Base-by-base conservation (phyloP, 2,797 vertebrate species). In the Lacerta bilineata region DNA sequence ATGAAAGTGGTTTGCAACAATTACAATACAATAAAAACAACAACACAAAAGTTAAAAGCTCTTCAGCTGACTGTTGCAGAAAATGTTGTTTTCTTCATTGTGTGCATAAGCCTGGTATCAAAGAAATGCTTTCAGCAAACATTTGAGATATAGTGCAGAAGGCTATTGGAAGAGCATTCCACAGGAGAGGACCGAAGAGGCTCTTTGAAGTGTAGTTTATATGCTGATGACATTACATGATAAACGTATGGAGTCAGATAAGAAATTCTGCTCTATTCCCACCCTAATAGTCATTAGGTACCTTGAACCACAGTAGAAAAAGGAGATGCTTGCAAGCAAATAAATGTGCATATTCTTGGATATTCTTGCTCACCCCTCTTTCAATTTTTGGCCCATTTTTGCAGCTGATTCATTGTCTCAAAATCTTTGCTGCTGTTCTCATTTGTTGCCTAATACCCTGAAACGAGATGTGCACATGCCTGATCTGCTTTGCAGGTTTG, bases 241-340 rank as follows among this genome's bases (percentile, higher is more conserved):
- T n/a, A 55, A 87, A 55, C 7, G 5, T 17, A 74, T 83, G 20
- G 69, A 89, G 10, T 9, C 39, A 86, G 25, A 3, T 66, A 77
- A 84, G 27, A 83, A 36, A 78, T 46, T 69, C 85, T 5, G 2
- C 61, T 15, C 74, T 29, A 29, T 80, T 50, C 82, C 5, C 0
- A 0, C 80, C 83, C 71, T 29, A 18, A 80, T 33, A 78, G 36
- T 80, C 50, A 89, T 71, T 41, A 85, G 55, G 20, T 20, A 92
- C 36, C 27, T 88, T 33, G 84, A 87, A 29, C 76, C 86, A 79
- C 18, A 61, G n/a, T n/a, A 46, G 5, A 66, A 0, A 0, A 18
- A 46, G 50, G n/a, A 71, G 68, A 86, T 72, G 43, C 13, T 80
- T 71, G 8, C 18, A 33, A 81, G 71, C 27, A 29, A 59, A 27